phyloP scores from a whole-genome alignment of 1,140 invertebrate species.

The Tetraneura akinire region DNA sequence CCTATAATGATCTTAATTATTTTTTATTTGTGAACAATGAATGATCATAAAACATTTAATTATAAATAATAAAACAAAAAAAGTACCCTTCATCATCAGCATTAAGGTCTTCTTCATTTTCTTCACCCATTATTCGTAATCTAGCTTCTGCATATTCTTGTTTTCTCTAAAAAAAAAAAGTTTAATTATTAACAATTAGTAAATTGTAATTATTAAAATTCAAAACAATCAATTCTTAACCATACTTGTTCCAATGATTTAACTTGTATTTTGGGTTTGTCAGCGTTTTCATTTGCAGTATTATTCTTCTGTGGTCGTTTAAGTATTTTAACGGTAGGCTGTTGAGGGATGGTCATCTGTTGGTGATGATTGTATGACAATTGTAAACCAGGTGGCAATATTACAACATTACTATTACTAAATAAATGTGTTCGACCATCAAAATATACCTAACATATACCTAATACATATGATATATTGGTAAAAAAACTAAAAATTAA shows the following conservation, averaged over 20 bases:
- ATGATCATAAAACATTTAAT: too few relatives aligned
- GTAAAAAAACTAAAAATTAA: background rate
- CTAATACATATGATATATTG: background rate
- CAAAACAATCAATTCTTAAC: background rate
- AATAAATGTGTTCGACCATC: background rate
- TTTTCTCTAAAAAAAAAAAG: constrained; percentile 35
- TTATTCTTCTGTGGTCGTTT: constrained; percentile 36
- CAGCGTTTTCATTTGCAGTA: constrained; percentile 33
- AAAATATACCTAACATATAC: background rate
- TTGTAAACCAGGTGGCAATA: constrained; percentile 36
- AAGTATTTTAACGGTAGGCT: constrained; percentile 42
- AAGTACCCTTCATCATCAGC: constrained; percentile 46
- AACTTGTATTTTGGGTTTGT: constrained; percentile 40
- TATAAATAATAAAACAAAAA: background rate
- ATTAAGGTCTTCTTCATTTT: constrained; percentile 25
- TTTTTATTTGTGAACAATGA: too few relatives aligned
- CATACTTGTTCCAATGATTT: constrained; percentile 47
- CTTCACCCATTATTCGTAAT: constrained; percentile 47
- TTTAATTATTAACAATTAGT: background rate
- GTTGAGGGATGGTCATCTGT: constrained; percentile 42
- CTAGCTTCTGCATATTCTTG: constrained; percentile 48
- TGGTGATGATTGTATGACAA: constrained; percentile 39
- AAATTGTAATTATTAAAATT: background rate
- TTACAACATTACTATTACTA: constrained; percentile 48
- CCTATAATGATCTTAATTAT: too few relatives aligned